Percentiles rank a stretch among this genome's conserved stretches.
phyloP scores from a whole-genome alignment of 2,888 invertebrate genomes.

The Temnothorax rugatulus region DNA sequence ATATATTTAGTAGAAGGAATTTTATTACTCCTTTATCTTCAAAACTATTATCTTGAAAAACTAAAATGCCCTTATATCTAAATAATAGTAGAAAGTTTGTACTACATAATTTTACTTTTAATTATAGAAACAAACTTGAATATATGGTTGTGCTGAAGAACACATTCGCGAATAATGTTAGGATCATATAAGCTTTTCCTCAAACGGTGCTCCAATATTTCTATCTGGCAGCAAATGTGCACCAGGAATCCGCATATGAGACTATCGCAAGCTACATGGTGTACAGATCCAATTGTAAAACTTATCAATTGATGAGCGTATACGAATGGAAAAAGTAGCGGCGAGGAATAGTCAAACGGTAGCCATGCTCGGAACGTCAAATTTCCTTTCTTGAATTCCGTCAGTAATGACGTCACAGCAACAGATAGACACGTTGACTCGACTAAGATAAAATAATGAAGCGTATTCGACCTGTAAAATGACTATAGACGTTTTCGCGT shows the following conservation, averaged over 20 bases:
- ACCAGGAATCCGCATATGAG: slow-evolving; percentile 70
- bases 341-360: slow-evolving; percentile 54
- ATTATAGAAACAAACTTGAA: slow-evolving; percentile 58
- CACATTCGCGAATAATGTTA: slow-evolving; percentile 18
- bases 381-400: slow-evolving; percentile 17
- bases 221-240: slow-evolving; percentile 75
- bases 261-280: slow-evolving; percentile 73
- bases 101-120: background rate
- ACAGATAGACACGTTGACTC: slow-evolving; percentile 33
- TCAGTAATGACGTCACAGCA: slow-evolving; percentile 27
- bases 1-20: background rate
- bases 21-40: background rate
- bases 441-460: slow-evolving; percentile 43
- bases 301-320: slow-evolving; percentile 39
- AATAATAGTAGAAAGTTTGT: background rate
- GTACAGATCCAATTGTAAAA: slow-evolving; percentile 16
- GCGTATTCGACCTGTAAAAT: slow-evolving; percentile 38
- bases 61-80: background rate
- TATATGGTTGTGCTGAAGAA: slow-evolving; percentile 59
- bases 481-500: slow-evolving; percentile 11
- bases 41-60: background rate
- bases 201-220: slow-evolving; percentile 72
- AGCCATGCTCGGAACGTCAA: slow-evolving; percentile 52
- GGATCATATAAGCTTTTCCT: background rate
- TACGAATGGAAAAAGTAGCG: background rate